Base-by-base conservation (phyloP, 2,888 invertebrate species). In the Xestobium rufovillosum region DNA sequence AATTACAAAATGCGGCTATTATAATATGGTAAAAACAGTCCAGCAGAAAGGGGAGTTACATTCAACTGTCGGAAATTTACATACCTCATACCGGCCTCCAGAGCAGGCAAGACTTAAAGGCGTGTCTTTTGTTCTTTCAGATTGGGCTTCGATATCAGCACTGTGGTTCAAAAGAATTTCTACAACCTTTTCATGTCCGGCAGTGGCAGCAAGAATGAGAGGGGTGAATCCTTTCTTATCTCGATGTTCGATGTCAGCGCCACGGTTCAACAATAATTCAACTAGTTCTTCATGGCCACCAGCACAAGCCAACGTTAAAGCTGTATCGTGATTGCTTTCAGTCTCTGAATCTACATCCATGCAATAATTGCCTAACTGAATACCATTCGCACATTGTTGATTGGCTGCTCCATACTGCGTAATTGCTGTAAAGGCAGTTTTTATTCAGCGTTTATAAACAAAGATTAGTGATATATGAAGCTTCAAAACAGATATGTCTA, bases 211-310 rank as follows among this genome's bases (percentile, higher is more conserved):
- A 50, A 97, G 73, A 57, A 97, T 97, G 26, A 98, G 72, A 0
- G 98, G 96, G 0, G 97, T 96, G 65, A 97, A 97, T 15, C 97
- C 96, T 69, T 97, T 98, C 67, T 97, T 98, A 67, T 98, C 97
- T 16, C 95, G 78, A 66, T 98, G 97, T 66, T 98, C 96, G 61
- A 97, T 94, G 64, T 95, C 87, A 1, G 97, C 94, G 37, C 92
- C 92, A 44, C 95, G 78, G 48, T 81, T 80, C 33, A 98, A 75
- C 45, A 98, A 73, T 56, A 98, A 72, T 61, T 89, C 88, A 6
- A 96, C 96, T 12, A 97, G 76, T 57, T 97, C 95, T 59, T 92
- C 89, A 63, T 96, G 94, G 0, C 97, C 96, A 44, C 95, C 95
- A 41, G 94, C 91, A 68, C 95, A 96, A 31, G 97, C 97, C 42